Percentiles rank a stretch among this genome's conserved stretches.
Evolutionary conservation across 2,797 vertebrate genomes (phyloP).

Genomic region (Anas flavirostris): DNA sequence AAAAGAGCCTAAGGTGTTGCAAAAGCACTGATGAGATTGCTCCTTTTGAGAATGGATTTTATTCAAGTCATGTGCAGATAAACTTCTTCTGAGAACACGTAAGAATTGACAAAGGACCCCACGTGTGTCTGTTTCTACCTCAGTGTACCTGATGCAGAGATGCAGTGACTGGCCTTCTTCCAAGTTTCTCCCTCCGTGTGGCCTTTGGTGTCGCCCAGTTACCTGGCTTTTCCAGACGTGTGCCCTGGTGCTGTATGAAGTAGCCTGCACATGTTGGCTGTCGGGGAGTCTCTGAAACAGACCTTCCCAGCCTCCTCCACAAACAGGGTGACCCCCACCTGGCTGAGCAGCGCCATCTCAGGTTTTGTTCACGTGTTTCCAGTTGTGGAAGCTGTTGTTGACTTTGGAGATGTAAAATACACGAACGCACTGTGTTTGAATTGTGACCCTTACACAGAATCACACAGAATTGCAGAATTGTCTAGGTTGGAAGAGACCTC

Average conservation of each 20-base stretch:
- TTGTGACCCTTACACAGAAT: neutral
- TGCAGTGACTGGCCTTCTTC: neutral
- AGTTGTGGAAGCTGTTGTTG: neutral
- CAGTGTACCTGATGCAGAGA: neutral
- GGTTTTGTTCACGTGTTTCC: neutral
- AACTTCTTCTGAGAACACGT: neutral
- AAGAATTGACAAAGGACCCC: neutral
- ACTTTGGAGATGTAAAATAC: neutral
- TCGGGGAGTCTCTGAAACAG: neutral
- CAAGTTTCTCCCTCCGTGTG: fast-evolving
- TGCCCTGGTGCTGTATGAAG: neutral
- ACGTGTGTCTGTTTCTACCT: neutral
- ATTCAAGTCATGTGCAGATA: neutral
- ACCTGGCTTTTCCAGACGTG: fast-evolving
- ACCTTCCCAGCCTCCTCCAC: neutral
- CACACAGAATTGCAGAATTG: no score
- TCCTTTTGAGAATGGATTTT: neutral
- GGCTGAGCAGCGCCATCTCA: neutral
- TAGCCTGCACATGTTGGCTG: neutral
- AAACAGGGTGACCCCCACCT: neutral
- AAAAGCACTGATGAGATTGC: neutral
- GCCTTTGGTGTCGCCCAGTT: neutral
- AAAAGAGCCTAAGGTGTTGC: neutral
- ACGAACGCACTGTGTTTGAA: neutral
- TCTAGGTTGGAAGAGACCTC: no score